Conservation (phyloP, 2,113 vertebrate genomes). For the Leucoraja erinaceus region DNA sequence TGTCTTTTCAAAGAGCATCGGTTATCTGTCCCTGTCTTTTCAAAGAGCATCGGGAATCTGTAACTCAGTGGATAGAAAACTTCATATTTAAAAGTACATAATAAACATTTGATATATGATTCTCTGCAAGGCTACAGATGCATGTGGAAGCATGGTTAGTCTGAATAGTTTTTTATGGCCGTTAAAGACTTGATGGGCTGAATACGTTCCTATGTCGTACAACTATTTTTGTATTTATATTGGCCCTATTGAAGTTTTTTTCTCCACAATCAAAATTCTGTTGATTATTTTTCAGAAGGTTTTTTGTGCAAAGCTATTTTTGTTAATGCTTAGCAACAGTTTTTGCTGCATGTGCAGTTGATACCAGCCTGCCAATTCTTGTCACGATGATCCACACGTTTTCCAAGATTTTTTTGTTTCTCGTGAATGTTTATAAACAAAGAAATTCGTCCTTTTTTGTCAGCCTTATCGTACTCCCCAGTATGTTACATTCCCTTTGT, state of each 20-base stretch:
- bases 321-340: not conserved
- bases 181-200: too few relatives aligned
- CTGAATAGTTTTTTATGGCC: too few relatives aligned
- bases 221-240: not conserved
- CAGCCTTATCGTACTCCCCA: not conserved
- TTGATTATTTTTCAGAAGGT: not conserved
- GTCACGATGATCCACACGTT: not conserved
- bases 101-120: too few relatives aligned
- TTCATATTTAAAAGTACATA: too few relatives aligned
- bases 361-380: not conserved
- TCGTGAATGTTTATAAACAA: not conserved
- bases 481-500: not conserved
- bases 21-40: too few relatives aligned
- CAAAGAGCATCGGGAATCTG: not conserved
- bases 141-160: too few relatives aligned
- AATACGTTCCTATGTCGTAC: too few relatives aligned
- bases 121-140: too few relatives aligned
- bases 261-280: not conserved
- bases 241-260: not conserved
- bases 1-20: not conserved
- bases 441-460: not conserved
- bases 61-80: too few relatives aligned
- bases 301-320: not conserved
- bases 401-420: not conserved
- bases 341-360: too few relatives aligned